Base-by-base conservation (phyloP, 1,140 invertebrate species). In the Heliconius nattereri region DNA sequence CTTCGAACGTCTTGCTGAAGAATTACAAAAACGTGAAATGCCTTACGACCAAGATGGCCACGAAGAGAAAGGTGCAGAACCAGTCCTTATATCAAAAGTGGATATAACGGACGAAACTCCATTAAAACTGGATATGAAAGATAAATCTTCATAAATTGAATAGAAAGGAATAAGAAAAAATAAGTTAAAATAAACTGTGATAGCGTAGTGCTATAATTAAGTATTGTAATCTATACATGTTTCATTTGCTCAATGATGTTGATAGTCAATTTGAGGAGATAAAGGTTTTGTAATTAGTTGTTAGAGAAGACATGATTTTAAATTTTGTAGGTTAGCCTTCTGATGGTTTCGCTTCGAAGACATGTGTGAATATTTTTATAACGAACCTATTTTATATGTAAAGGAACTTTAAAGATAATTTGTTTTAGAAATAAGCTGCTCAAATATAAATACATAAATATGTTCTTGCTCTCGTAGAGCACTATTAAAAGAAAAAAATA, bases 71-170 rank as follows among this genome's bases (percentile, higher is more conserved):
- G 91, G 90, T 6, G 88, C 89, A 1, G 90, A 91, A 71, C 91
- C 92, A 9, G 77, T 93, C 7, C 81, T 93, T 23, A n/a, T 92
- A 7, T 83, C 86, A 1, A 86, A 78, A 71, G 79, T 92, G 0
- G 87, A 93, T 40, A 91, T 87, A 32, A 86, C 89, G 19, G 92
- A 94, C 29, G 92, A 94, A 74, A 92, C 90, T 6, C 92, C 92
- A 6, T 75, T 94, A 2, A 92, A 88, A 73, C 85, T 85, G 73
- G 87, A 86, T 9, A 89, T 85, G 78, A 92, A 91, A 77, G 75
- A 78, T 9, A 81, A 81, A 66, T 81, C 83, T 16, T 85, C 86
- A n/a, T 90, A 89, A 81, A 35, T 26, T 29, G 7, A 66, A 29
- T 11, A 13, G 26, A 66, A 26, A 29, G 3, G 9, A 66, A 73